Conservation (phyloP, 2,797 vertebrate species). For the Gila robusta region DNA sequence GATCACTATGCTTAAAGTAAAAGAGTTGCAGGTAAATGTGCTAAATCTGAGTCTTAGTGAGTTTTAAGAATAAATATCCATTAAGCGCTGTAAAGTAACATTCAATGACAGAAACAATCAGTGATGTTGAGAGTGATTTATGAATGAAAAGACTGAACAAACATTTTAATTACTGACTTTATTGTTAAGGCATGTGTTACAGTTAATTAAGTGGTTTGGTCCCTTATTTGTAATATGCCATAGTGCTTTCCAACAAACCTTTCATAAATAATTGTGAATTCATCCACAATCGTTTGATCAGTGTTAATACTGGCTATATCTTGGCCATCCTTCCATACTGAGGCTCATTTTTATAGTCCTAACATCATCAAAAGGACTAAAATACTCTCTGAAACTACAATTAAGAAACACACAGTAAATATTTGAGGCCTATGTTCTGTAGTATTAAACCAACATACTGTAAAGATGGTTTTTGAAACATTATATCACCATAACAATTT, state of each 20-base stretch:
- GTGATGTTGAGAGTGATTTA: conserved; percentile 28
- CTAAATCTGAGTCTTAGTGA: neutral
- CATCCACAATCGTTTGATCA: neutral
- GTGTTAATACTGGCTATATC: neutral
- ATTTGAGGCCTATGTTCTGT: conserved; percentile 5
- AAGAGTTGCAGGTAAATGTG: neutral
- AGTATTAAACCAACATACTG: neutral
- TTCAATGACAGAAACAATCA: conserved; percentile 67
- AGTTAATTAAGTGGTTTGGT: conserved; percentile 30
- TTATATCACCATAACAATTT: conserved; percentile 9
- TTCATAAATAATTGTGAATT: neutral
- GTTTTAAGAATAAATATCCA: neutral
- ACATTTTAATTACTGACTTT: conserved; percentile 12
- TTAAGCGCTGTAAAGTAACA: neutral
- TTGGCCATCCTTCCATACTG: neutral
- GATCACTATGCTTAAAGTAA: neutral
- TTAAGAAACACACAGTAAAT: conserved; percentile 7
- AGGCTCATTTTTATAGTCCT: neutral
- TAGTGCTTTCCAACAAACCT: neutral
- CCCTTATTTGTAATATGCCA: conserved; percentile 30
- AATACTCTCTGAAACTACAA: conserved; percentile 21
- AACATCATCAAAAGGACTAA: conserved; percentile 1
- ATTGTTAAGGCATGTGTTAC: conserved; percentile 53
- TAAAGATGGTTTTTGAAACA: neutral
- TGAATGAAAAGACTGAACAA: neutral